Base-by-base conservation (phyloP, 2,113 vertebrate genomes). In the Stictonetta naevosa region DNA sequence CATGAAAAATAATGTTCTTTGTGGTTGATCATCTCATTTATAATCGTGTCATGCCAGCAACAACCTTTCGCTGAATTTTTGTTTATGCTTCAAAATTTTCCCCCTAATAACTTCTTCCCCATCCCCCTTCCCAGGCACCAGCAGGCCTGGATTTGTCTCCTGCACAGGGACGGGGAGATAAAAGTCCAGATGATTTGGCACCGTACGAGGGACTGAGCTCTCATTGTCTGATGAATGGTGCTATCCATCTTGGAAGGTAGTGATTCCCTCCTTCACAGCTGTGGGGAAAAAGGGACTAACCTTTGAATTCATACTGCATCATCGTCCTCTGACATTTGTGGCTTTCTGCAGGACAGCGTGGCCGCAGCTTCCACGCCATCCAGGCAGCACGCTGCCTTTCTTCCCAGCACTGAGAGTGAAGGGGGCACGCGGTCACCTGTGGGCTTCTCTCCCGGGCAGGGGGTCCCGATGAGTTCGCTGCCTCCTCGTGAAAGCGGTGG, bases 11-110 rank as follows among this genome's bases (percentile, higher is more conserved):
- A 36, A 6, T 23, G 81, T 74, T 92, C 92, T 93, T 60, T 56
- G 40, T 84, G 86, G 81, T 34, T 59, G 74, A 92, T 96, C 71
- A 56, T 76, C 91, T 96, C 92, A 93, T 97, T 96, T 96, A 91
- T 93, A 96, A 95, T 85, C 16, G 0, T 87, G 81, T 73, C 92
- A 67, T 80, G 88, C 83, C 5, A 5, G 50, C 88, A 96, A 76
- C 71, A 95, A 95, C 78, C 93, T 96, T 94, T 89, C 0, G 3
- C 92, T 91, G 91, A 89, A 95, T 92, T 96, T 93, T 92, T 96
- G 95, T 96, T 95, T 96, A 96, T 92, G 88, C 88, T 95, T 96
- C 92, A 95, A 80, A 96, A 94, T 95, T 94, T 89, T 89, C 42
- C 69, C 36, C 63, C 74, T 88, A 76, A 80, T 95, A 95, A 77